Evolutionary conservation across 2,888 invertebrate species (phyloP).

Genomic region (Brenthis daphne): DNA sequence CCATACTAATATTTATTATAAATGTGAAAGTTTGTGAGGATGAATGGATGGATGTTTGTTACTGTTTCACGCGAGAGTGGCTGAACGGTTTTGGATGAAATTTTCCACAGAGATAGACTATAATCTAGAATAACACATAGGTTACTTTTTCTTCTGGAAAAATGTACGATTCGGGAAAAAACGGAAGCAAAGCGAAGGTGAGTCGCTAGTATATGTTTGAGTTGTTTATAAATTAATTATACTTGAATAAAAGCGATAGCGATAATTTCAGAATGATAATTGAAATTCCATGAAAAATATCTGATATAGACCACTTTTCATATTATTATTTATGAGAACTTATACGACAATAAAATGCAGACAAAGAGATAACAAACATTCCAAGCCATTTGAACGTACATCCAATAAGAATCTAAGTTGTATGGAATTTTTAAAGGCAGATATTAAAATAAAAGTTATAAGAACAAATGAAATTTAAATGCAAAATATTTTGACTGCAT

Average conservation of each 20-base stretch:
- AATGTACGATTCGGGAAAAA: no score
- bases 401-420: constrained; percentile 14
- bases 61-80: no score
- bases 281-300: background rate
- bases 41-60: no score
- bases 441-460: constrained; percentile 37
- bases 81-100: no score
- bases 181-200: no score
- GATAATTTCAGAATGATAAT: no score
- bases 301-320: background rate
- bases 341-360: constrained; percentile 14
- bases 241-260: no score
- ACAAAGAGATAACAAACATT: constrained; percentile 15
- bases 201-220: no score
- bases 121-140: no score
- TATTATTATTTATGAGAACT: constrained; percentile 1
- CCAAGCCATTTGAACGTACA: background rate
- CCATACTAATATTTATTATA: background rate
- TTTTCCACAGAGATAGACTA: no score
- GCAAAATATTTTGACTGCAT: constrained; percentile 53
- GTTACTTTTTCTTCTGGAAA: no score
- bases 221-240: background rate
- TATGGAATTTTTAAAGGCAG: constrained; percentile 24
- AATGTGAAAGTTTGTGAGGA: background rate
- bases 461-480: constrained; percentile 44